phyloP scores from a whole-genome alignment of 2,888 invertebrate genomes.

The Tachina grossa region DNA sequence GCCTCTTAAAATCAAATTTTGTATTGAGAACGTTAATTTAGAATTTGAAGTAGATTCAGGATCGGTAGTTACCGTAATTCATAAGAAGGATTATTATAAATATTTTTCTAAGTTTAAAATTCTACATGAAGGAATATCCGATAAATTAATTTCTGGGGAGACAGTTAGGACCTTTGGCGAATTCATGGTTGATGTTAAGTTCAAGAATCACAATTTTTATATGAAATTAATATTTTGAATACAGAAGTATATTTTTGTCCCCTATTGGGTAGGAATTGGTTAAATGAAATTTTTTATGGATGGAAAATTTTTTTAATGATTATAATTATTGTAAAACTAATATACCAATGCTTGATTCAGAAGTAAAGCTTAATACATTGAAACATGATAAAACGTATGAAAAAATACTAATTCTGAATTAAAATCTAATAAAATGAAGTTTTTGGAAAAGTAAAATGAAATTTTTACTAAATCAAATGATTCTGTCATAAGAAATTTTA shows the following conservation, averaged over 20 bases:
- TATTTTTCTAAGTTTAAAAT: not conserved
- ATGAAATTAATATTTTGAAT: not conserved
- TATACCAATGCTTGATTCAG: slow-evolving; percentile 12
- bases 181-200: not conserved
- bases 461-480: slow-evolving; percentile 48
- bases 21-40: not conserved
- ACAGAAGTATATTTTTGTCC: slow-evolving; percentile 45
- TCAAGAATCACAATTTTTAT: too few species aligned
- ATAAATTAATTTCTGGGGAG: not conserved
- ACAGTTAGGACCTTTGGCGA: not conserved
- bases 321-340: slow-evolving; percentile 39
- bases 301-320: slow-evolving; percentile 49
- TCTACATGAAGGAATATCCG: too few species aligned
- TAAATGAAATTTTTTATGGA: slow-evolving; percentile 46
- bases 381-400: not conserved
- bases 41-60: slow-evolving; percentile 14
- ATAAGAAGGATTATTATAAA: not conserved
- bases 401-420: slow-evolving; percentile 33
- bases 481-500: slow-evolving; percentile 48
- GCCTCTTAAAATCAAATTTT: not conserved
- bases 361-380: not conserved
- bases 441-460: slow-evolving; percentile 46
- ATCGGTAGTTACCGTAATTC: not conserved
- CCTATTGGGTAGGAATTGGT: slow-evolving; percentile 58
- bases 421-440: slow-evolving; percentile 37